Evolutionary conservation across 2,888 invertebrate genomes (phyloP), one percentile per base, ranked within the genome.

Genomic region (Thalpophila matura): DNA sequence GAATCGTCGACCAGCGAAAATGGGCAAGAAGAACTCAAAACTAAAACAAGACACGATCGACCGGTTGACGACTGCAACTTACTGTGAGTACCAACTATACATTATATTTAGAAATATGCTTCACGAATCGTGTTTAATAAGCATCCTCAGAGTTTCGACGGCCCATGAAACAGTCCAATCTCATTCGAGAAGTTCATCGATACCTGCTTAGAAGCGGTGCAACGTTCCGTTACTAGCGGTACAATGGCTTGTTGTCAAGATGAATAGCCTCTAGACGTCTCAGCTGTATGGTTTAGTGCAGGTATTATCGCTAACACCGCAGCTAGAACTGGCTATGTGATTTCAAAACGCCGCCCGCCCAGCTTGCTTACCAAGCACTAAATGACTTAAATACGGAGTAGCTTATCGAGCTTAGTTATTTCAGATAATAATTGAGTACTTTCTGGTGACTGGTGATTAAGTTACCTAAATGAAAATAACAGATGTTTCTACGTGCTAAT

Each of bases 11-110:
- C 38, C 63, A 84, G 81, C 80, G 80, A 96, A 95, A 85, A 99
- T 99, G 99, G 99, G 99, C 87, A 99, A 99, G 96, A 98, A 98
- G 95, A 98, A 98, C 90, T 99, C 98, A 61, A 99, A 99, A 96
- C 97, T 99, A 93, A 99, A 98, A 96, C 98, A 98, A 92, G 99
- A 99, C 91, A 98, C 98, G 84, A 98, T 99, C 90, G 98, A 98
- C 93, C 96, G 98, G 82, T 96, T 99, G 81, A 98, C 98, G 79
- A 97, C 97, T 77, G 98, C 98, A 84, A 99, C 99, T 77, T 99
- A 99, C 95, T 99, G 99, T 99, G 94, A 98, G 98, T 93, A 88
- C 59, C 54, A 33, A 46, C 9, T 12, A 4, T 22, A 18, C 12
- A 22, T 43, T 55, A 47, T 50, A 62, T 47, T 43, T 27, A 31